Percentiles rank a stretch among this genome's conserved stretches.
phyloP scores from a whole-genome alignment of 2,113 vertebrate genomes.

The Leptodactylus fuscus region DNA sequence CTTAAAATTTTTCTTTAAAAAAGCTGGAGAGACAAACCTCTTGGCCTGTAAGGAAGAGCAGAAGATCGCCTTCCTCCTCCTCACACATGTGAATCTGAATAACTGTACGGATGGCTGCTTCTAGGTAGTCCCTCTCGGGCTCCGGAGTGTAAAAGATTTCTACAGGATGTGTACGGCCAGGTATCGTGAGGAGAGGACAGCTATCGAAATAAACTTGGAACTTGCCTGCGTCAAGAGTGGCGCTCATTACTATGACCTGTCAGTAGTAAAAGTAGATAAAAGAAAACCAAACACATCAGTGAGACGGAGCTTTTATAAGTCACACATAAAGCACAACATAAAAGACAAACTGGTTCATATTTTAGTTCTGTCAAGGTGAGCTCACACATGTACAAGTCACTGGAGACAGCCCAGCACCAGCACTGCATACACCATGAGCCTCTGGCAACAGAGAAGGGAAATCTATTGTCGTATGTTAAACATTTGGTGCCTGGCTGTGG shows the following conservation, averaged over 20 bases:
- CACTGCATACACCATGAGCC: too few relatives aligned
- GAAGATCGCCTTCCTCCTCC: slow-evolving; percentile 89
- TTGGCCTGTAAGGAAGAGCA: slow-evolving; percentile 95
- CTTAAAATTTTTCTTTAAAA: too few relatives aligned
- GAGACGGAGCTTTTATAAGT: too few relatives aligned
- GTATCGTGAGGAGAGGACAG: slow-evolving; percentile 93
- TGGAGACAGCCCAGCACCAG: too few relatives aligned
- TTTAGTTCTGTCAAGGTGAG: too few relatives aligned
- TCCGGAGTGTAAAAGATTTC: slow-evolving; percentile 98
- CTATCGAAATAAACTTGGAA: slow-evolving; percentile 97
- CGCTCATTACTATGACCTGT: slow-evolving; percentile 96
- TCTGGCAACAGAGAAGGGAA: too few relatives aligned
- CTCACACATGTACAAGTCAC: too few relatives aligned
- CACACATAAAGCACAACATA: too few relatives aligned
- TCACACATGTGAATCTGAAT: slow-evolving; percentile 98
- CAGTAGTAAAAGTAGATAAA: background rate
- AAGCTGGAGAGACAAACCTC: slow-evolving; percentile 78
- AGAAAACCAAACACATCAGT: background rate
- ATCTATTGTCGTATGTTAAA: too few relatives aligned
- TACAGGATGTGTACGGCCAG: slow-evolving; percentile 94
- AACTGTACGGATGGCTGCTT: slow-evolving; percentile 94
- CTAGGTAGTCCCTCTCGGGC: slow-evolving; percentile 94
- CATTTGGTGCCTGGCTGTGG: too few relatives aligned
- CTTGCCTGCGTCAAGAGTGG: slow-evolving; percentile 95
- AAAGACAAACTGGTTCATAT: too few relatives aligned